Percentiles rank a stretch among this genome's conserved stretches.
These are phyloP conservation scores for Protonemura montana DNA, from an alignment of 2,888 invertebrate species.

Conservation along the genomic window DNA sequence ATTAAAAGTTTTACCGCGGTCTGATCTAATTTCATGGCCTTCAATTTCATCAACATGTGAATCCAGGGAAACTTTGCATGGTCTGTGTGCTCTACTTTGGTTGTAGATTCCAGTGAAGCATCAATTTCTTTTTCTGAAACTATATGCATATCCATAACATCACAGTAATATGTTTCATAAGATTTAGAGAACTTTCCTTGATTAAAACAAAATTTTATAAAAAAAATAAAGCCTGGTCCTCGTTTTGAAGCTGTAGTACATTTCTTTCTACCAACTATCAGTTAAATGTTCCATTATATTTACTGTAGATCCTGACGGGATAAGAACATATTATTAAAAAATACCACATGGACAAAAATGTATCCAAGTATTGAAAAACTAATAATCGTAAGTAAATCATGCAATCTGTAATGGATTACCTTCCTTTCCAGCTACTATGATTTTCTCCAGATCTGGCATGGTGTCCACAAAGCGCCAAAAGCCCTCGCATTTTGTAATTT, in stretches of 20 bases:
- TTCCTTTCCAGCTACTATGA: neutral
- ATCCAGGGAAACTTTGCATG: neutral
- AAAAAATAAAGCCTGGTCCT: too few relatives aligned
- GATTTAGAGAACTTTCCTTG: too few relatives aligned
- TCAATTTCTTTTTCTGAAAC: neutral
- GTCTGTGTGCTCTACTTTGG: neutral
- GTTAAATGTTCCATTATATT: too few relatives aligned
- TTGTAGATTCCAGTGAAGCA: neutral
- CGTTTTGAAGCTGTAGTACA: too few relatives aligned
- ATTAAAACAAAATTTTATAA: too few relatives aligned
- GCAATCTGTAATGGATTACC: neutral
- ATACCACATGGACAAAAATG: too few relatives aligned
- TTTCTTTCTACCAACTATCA: too few relatives aligned
- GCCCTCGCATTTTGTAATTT: neutral
- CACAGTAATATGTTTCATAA: neutral
- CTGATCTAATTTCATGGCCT: neutral
- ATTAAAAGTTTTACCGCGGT: neutral
- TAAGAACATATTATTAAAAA: too few relatives aligned
- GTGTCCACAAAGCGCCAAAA: constrained; percentile 12
- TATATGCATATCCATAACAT: neutral
- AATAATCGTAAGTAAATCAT: too few relatives aligned
- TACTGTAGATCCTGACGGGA: too few relatives aligned
- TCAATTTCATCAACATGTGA: neutral
- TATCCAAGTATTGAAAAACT: too few relatives aligned
- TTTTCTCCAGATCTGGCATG: constrained; percentile 14